Conservation (phyloP, 2,888 invertebrate genomes). For the Cephus spinipes region DNA sequence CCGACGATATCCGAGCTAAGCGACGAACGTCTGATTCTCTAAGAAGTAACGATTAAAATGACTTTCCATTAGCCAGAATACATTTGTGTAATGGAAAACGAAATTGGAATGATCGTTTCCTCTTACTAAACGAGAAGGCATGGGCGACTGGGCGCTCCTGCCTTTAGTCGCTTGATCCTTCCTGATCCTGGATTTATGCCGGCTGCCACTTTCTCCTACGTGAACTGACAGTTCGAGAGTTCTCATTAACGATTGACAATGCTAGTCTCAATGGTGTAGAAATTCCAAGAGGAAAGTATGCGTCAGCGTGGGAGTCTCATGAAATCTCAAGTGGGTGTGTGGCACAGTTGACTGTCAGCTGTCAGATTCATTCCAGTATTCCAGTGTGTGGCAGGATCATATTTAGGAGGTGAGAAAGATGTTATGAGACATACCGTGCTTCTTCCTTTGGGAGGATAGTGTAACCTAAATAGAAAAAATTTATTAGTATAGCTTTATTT, state of each 20-base stretch:
- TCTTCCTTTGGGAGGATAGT: background rate
- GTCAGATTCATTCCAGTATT: background rate
- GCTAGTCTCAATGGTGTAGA: background rate
- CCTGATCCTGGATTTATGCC: background rate
- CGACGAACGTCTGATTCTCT: background rate
- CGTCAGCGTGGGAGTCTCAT: background rate
- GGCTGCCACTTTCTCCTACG: background rate
- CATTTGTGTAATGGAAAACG: background rate
- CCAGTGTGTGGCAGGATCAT: background rate
- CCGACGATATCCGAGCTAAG: background rate
- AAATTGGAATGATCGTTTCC: background rate
- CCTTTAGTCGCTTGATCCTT: background rate
- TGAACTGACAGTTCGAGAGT: background rate
- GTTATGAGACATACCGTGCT: background rate
- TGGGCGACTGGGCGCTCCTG: background rate
- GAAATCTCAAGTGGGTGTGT: background rate
- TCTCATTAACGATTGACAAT: background rate
- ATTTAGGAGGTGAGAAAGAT: background rate
- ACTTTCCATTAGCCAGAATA: background rate
- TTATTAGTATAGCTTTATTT: background rate
- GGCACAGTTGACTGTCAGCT: background rate
- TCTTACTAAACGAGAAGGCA: background rate
- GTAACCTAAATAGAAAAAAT: background rate
- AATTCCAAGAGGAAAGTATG: background rate
- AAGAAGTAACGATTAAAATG: background rate